Base-by-base conservation (phyloP, 2,797 vertebrate genomes). In the Gymnodraco acuticeps region DNA sequence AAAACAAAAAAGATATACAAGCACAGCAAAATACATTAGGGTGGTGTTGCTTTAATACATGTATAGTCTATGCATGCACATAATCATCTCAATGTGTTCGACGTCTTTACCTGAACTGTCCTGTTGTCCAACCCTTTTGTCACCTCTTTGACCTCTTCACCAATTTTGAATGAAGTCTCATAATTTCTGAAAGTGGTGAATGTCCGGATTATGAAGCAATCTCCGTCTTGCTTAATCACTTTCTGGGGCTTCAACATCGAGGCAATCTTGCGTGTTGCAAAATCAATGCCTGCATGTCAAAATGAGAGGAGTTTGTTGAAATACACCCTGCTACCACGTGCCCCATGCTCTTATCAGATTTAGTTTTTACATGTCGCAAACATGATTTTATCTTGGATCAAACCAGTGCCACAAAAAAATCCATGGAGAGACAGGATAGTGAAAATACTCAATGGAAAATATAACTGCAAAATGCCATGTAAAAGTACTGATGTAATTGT, bases 111-210 rank as follows among this genome's bases (percentile, higher is more conserved):
- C 96, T 94, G 95, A 90, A 96, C 97, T 73, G 90, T 91, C 53
- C 96, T 94, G 88, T 96, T 96, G 86, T 97, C 97, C 93, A 97
- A 56, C 12, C 96, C 96, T 92, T 97, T 96, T 2, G 92, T 97
- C 64, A 96, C 92, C 83, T 98, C 97, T 1, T 95, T 92, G 83
- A 95, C 96, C 77, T 97, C 96, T 64, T 96, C 91, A 64, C 96
- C 96, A 2, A 96, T 84, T 81, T 92, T 96, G 80, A 97, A 98
- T 0, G 93, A 88, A 5, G 85, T 70, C 0, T 80, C 67, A 2
- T 96, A 96, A 69, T 94, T 97, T 81, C 83, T 95, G 71, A 97
- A 95, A 2, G 93, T 88, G 46, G 94, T 96, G 16, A 92, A 75
- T 0, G 96, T 98, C 31, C 87, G 93, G 88, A 98, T 95, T 15